Conservation (phyloP, 23 tunicate species). For the Ascidia mentula region DNA sequence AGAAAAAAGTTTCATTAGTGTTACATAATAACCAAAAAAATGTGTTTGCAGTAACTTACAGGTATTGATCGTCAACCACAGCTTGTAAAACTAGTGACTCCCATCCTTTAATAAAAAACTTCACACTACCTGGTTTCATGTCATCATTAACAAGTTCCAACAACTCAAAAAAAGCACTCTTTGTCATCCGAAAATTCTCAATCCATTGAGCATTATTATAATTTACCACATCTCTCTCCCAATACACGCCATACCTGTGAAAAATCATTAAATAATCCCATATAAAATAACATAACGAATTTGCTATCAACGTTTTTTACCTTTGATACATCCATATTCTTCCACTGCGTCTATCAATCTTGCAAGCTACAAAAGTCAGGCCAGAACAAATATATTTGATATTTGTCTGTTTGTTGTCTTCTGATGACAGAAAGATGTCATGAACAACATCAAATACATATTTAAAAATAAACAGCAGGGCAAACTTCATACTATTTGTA, state of each 20-base stretch:
- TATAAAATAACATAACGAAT: too few species aligned
- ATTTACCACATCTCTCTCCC: neutral
- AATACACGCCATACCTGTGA: too few species aligned
- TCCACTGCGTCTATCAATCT: constrained; percentile 1
- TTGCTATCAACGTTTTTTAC: too few species aligned
- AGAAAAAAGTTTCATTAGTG: neutral
- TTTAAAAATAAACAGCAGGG: too few species aligned
- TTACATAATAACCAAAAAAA: neutral
- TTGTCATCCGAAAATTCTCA: neutral
- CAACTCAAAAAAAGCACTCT: neutral
- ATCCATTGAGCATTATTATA: neutral
- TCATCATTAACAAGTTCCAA: neutral
- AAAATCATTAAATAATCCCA: too few species aligned
- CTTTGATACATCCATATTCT: constrained; percentile 18
- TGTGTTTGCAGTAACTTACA: neutral
- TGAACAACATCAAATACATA: too few species aligned
- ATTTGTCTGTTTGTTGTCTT: too few species aligned
- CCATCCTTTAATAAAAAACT: too few species aligned
- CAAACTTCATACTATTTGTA: too few species aligned
- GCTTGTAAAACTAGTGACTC: constrained; percentile 26
- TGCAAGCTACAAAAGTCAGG: too few species aligned
- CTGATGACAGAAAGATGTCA: too few species aligned
- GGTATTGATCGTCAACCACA: constrained; percentile 1
- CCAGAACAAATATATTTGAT: too few species aligned
- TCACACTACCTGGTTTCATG: neutral